Conservation (phyloP, 2,113 vertebrate species). For the Bubo bubo region DNA sequence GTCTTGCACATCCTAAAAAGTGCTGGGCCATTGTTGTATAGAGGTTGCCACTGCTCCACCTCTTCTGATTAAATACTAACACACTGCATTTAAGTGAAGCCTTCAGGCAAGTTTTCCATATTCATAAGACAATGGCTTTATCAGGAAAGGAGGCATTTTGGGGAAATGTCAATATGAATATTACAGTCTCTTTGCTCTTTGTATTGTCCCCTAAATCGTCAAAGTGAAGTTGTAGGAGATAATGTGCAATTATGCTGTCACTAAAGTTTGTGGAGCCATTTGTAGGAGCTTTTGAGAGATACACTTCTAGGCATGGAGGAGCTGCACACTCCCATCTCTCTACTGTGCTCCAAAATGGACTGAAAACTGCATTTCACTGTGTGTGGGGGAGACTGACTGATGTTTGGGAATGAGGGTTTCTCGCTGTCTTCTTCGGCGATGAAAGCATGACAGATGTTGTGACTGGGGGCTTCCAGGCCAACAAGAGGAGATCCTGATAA, state of each 20-base stretch:
- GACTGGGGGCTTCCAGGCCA: background rate
- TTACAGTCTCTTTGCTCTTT: constrained; percentile 29
- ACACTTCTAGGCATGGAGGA: background rate
- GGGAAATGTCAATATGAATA: constrained; percentile 43
- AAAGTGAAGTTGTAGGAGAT: background rate
- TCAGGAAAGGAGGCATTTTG: background rate
- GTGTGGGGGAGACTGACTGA: accelerated
- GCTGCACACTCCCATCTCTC: background rate
- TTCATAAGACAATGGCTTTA: constrained; percentile 21
- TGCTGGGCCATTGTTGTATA: background rate
- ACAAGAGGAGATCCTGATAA: background rate
- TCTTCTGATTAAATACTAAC: constrained; percentile 5
- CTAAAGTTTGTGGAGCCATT: background rate
- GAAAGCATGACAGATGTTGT: background rate
- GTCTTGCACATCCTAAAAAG: background rate
- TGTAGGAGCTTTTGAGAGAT: background rate
- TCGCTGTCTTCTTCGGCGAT: background rate
- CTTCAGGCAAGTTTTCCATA: constrained; percentile 46
- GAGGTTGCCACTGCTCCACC: background rate
- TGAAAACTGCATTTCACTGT: background rate
- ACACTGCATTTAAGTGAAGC: background rate
- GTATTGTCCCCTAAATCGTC: background rate
- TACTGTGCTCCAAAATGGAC: background rate
- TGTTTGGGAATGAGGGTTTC: background rate
- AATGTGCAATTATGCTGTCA: constrained; percentile 41